phyloP scores from a whole-genome alignment of 2,888 invertebrate species.

The Phlogophora meticulosa region DNA sequence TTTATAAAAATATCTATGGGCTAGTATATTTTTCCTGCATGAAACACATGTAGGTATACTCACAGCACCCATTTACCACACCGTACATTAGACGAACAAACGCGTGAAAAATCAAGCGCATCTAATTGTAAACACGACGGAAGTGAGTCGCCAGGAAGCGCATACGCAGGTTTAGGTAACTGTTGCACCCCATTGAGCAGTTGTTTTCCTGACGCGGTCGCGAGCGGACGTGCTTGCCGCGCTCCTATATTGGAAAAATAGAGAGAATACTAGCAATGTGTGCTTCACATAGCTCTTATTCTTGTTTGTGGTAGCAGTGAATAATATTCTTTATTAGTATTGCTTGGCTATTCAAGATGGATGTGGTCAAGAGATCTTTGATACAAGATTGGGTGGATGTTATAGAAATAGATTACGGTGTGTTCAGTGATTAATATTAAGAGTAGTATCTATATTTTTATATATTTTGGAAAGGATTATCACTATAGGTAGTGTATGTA shows the following conservation, averaged over 20 bases:
- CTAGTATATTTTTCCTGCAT: background rate
- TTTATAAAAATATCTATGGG: background rate
- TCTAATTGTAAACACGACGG: conserved; percentile 77
- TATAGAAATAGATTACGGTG: conserved; percentile 70
- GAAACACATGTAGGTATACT: conserved; percentile 9
- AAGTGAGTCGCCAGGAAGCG: conserved; percentile 78
- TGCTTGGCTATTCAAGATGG: conserved; percentile 66
- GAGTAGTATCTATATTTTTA: conserved; percentile 12
- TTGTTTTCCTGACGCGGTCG: conserved; percentile 72
- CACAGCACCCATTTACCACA: conserved; percentile 34
- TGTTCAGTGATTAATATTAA: conserved; percentile 56
- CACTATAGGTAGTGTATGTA: conserved; percentile 46
- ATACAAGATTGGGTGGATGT: conserved; percentile 72
- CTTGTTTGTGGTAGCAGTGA: conserved; percentile 1
- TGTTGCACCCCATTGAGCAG: conserved; percentile 76
- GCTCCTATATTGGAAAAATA: conserved; percentile 56
- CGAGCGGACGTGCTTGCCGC: conserved; percentile 67
- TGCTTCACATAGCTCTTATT: conserved; percentile 46
- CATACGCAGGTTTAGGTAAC: conserved; percentile 78
- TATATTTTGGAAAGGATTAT: conserved; percentile 32
- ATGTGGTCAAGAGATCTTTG: conserved; percentile 70
- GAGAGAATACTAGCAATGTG: conserved; percentile 50
- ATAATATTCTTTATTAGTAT: background rate
- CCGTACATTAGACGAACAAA: conserved; percentile 38
- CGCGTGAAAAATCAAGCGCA: conserved; percentile 75